A percentile compares a stretch with the other conserved stretches of the same genome.
Conservation (phyloP, 2,888 invertebrate species). For the Sycophila texana region DNA sequence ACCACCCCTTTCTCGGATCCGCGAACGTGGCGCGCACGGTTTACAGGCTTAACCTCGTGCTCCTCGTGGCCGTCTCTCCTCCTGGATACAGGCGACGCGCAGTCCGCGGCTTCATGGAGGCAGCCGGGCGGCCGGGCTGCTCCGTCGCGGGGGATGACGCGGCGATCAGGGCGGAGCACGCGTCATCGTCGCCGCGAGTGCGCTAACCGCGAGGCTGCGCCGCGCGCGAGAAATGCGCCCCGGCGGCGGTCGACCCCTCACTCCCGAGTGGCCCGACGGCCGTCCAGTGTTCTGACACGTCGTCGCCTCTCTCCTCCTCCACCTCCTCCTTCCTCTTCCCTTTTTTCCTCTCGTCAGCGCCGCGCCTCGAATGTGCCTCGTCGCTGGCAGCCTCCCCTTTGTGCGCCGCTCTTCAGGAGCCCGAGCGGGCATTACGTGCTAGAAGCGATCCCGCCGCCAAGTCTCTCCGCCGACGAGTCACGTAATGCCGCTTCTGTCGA, state of each 20-base stretch:
- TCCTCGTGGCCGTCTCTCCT: background rate
- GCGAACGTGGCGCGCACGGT: constrained; percentile 9
- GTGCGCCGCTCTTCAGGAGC: background rate
- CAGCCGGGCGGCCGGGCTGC: background rate
- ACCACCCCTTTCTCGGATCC: background rate
- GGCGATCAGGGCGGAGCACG: background rate
- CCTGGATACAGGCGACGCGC: background rate
- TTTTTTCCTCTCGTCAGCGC: background rate
- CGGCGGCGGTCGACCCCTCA: background rate
- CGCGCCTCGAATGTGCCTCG: too few species aligned
- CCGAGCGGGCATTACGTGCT: background rate
- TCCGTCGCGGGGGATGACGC: constrained; percentile 4
- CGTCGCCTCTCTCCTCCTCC: background rate
- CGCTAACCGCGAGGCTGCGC: background rate
- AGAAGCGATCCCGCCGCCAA: too few species aligned
- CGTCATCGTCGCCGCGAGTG: background rate
- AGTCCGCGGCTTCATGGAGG: background rate
- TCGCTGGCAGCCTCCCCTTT: background rate
- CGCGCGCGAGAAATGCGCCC: constrained; percentile 11
- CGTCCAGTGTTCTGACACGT: constrained; percentile 34
- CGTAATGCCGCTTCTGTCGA: too few species aligned
- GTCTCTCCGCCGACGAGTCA: too few species aligned
- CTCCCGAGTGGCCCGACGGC: constrained; percentile 31
- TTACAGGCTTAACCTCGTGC: constrained; percentile 32
- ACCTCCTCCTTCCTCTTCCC: constrained; percentile 17